phyloP scores from a whole-genome alignment of 2,113 vertebrate genomes.

The Delphinus delphis region DNA sequence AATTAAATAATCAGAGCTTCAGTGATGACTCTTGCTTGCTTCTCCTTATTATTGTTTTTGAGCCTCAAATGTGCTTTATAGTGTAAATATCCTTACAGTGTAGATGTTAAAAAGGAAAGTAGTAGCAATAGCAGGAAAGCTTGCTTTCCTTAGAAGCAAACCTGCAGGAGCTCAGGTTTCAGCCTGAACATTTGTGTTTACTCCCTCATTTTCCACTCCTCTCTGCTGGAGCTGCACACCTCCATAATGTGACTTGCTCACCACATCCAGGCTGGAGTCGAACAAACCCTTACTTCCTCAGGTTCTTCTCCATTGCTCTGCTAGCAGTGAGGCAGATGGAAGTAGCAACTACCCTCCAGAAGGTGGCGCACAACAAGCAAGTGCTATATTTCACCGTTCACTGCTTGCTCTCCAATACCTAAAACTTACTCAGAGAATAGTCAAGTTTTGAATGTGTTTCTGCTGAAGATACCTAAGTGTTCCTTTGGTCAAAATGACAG shows the following conservation, averaged over 20 bases:
- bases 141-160: neutral
- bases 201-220: accelerated
- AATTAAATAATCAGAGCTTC: neutral
- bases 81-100: neutral
- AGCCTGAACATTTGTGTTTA: neutral
- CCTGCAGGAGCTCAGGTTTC: neutral
- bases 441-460: neutral
- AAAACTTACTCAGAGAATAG: neutral
- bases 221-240: no score
- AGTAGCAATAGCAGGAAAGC: neutral
- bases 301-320: no score
- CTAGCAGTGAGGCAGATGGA: neutral
- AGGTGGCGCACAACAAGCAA: neutral
- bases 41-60: neutral
- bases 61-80: neutral
- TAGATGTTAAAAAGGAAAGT: neutral
- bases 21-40: neutral
- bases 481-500: neutral
- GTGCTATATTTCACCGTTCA: neutral
- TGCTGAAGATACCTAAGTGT: neutral
- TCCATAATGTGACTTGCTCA: neutral
- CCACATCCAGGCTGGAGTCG: neutral
- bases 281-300: neutral
- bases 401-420: neutral
- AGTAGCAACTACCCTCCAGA: neutral